Base-by-base conservation (phyloP, 2,888 invertebrate genomes). In the Eupithecia abbreviata region DNA sequence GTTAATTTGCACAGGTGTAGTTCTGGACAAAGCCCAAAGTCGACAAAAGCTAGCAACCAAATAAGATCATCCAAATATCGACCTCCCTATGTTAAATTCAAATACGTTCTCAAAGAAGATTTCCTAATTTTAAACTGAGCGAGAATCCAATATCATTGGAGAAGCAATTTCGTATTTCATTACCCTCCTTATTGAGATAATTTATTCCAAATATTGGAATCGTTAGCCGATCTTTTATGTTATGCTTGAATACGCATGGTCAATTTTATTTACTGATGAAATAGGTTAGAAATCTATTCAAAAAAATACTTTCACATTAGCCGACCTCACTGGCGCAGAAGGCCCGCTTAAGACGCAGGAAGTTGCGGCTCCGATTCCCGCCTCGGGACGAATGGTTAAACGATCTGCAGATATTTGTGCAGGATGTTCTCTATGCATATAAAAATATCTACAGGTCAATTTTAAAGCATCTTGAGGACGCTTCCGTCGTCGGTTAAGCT, bases 161-260 rank as follows among this genome's bases (percentile, higher is more conserved):
- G 65, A 72, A 62, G 18, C 72, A 72, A 72, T 72, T 72, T 62
- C 62, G 55, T 65, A 74, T 74, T 72, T 72, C 77, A 77, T 77
- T 74, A 77, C 45, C 3, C 9, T 41, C 72, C 41, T 30, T 74
- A 74, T 74, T 73, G 73, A 15, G 51, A 45, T 70, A 72, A 77
- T 72, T 77, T 77, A 70, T 74, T 77, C 47, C 41, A 66, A 77
- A 76, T 76, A 72, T 67, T 45, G 72, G 55, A 73, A 41, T 43
- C 55, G 70, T 76, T 76, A 58, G 51, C 66, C 62, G 69, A 69
- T 69, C 18, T 69, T 68, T 45, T 43, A 69, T 47, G 47, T 13
- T 18, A 69, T 69, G 43, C 47, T 69, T 43, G 69, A 69, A 69
- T 69, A 18, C 69, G 69, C 69, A 69, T 69, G 69, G 69, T 47